Conservation (phyloP, 2,888 invertebrate species). For the Pristionchus maxplancki region DNA sequence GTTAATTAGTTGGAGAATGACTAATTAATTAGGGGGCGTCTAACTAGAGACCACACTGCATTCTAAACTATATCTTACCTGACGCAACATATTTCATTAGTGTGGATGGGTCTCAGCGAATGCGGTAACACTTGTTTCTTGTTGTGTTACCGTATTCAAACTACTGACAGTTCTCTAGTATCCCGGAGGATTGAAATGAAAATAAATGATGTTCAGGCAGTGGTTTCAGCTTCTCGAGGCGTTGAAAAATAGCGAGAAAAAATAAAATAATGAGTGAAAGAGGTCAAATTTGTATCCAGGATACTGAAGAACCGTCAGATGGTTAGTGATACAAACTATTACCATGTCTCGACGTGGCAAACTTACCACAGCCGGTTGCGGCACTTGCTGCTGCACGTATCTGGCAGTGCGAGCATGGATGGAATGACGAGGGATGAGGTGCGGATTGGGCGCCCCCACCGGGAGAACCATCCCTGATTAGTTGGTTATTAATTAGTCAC, state of each 20-base stretch:
- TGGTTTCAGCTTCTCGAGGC: too few relatives aligned
- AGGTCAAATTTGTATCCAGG: not conserved
- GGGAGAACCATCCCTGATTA: conserved; percentile 43
- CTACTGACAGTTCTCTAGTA: too few relatives aligned
- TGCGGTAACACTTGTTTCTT: not conserved
- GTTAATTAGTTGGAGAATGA: not conserved
- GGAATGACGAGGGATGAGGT: conserved; percentile 27
- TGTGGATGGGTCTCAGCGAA: not conserved
- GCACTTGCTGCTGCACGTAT: conserved; percentile 50
- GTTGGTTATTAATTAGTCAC: not conserved
- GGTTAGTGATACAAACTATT: not conserved
- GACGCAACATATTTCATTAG: not conserved
- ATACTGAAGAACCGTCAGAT: not conserved
- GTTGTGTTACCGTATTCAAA: too few relatives aligned
- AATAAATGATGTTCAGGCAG: too few relatives aligned
- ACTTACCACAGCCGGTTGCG: conserved; percentile 40
- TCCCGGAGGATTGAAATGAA: too few relatives aligned
- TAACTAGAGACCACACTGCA: not conserved
- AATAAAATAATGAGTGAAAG: too few relatives aligned
- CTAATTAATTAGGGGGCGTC: not conserved
- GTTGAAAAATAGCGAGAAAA: too few relatives aligned
- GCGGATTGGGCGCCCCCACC: conserved; percentile 50
- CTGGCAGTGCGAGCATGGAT: conserved; percentile 29
- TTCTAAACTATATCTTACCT: not conserved
- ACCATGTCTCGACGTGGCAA: not conserved